These are phyloP conservation scores for Gobio gobio DNA, from an alignment of 2,113 vertebrate species.

Conservation along the genomic window DNA sequence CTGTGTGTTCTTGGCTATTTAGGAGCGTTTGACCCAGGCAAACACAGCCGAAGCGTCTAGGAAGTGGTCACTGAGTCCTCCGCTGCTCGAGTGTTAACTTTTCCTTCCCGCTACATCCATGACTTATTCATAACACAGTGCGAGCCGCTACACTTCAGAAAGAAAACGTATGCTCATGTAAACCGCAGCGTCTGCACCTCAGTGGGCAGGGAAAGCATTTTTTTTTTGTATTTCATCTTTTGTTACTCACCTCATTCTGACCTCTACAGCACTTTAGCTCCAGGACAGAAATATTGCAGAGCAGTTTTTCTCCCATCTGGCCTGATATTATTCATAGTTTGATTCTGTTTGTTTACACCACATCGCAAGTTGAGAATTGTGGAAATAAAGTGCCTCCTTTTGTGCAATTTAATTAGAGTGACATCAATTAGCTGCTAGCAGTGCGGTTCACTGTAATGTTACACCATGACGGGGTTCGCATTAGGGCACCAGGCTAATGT, in stretches of 20 bases:
- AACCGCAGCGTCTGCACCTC: constrained; percentile 10
- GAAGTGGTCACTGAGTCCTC: constrained; percentile 41
- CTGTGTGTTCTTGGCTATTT: constrained; percentile 23
- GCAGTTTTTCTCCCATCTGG: not conserved
- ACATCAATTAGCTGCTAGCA: constrained; percentile 69
- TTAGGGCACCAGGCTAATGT: constrained; percentile 74
- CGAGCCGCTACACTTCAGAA: constrained; percentile 45
- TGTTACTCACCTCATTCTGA: constrained; percentile 2
- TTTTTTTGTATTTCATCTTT: not conserved
- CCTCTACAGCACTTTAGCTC: not conserved
- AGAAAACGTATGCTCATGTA: constrained; percentile 40
- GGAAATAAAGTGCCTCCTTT: constrained; percentile 52
- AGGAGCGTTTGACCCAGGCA: constrained; percentile 33
- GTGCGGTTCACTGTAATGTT: constrained; percentile 57
- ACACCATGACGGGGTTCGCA: constrained; percentile 61
- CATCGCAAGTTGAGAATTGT: constrained; percentile 9
- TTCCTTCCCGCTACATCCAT: constrained; percentile 54
- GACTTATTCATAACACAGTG: constrained; percentile 69
- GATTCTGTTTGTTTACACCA: constrained; percentile 58
- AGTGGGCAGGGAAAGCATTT: not conserved
- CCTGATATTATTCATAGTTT: constrained; percentile 43
- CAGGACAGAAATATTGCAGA: not conserved
- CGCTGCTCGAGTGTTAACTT: constrained; percentile 54
- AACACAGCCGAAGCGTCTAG: constrained; percentile 16
- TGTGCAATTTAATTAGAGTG: constrained; percentile 68